phyloP scores from a whole-genome alignment of 2,113 vertebrate species.

The Phocoena phocoena region DNA sequence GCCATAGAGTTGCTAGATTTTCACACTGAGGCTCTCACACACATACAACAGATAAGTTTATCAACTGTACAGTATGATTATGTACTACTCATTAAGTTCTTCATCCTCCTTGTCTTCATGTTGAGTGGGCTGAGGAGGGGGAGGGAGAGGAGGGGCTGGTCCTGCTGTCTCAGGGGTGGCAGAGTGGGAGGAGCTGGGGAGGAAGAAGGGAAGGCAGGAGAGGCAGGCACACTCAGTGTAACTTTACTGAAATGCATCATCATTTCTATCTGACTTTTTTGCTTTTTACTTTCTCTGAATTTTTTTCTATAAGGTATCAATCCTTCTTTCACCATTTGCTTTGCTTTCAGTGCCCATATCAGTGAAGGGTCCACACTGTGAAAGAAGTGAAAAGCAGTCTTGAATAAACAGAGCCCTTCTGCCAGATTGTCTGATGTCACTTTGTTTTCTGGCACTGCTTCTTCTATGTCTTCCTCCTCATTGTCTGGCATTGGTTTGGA shows the following conservation, averaged over 20 bases:
- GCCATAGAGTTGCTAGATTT: background rate
- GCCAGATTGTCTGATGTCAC: background rate
- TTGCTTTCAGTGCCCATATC: background rate
- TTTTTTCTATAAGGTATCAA: background rate
- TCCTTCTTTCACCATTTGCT: background rate
- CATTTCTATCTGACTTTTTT: background rate
- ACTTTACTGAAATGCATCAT: background rate
- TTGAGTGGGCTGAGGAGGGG: background rate
- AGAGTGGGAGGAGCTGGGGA: background rate
- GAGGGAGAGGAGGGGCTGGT: background rate
- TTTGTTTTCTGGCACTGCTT: background rate
- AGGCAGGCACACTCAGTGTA: background rate
- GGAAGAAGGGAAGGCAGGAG: background rate
- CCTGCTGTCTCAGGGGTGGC: background rate
- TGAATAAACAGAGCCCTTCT: background rate
- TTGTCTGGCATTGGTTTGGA: background rate
- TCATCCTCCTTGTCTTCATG: background rate
- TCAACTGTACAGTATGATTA: background rate
- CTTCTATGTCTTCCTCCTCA: background rate
- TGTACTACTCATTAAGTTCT: background rate
- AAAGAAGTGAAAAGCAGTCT: background rate
- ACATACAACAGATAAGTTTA: background rate
- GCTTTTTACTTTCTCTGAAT: background rate
- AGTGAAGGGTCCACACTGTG: fast-evolving
- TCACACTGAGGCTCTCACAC: background rate